Evolutionary conservation across 2,888 invertebrate genomes (phyloP).

Genomic region (Nasonovia ribisnigri): DNA sequence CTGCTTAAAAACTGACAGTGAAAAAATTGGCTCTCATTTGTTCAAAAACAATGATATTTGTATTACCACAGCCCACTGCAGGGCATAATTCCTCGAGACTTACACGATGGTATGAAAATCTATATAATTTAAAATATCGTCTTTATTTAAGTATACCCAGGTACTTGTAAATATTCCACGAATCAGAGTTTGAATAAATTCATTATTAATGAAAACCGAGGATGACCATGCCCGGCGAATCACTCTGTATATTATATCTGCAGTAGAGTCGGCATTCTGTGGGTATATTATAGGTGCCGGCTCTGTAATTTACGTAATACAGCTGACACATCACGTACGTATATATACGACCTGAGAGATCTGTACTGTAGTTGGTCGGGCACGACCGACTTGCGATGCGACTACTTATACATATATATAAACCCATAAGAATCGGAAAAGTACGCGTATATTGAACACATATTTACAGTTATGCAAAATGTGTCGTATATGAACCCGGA

Average conservation of each 20-base stretch:
- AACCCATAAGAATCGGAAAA: constrained; percentile 3
- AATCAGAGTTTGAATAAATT: not conserved
- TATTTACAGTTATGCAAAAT: constrained; percentile 44
- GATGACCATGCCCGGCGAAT: not conserved
- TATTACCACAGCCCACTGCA: not conserved
- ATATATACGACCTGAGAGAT: constrained; percentile 23
- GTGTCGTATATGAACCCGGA: constrained; percentile 38
- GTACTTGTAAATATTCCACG: not conserved
- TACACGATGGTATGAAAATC: not conserved
- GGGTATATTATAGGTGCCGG: not conserved
- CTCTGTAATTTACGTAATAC: constrained; percentile 7
- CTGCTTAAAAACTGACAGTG: not conserved
- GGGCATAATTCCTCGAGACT: too few species aligned
- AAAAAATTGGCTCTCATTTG: not conserved
- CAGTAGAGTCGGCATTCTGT: not conserved
- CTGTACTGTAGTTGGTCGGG: constrained; percentile 28
- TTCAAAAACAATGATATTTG: not conserved
- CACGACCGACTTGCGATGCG: constrained; percentile 37
- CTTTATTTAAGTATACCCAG: not conserved
- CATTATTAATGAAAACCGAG: not conserved
- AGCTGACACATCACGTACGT: not conserved
- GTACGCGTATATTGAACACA: not conserved
- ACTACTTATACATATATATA: not conserved
- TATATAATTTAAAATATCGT: not conserved
- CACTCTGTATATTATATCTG: not conserved